Evolutionary conservation across 1,140 invertebrate species (phyloP), one percentile per base, ranked within the genome.

Genomic region (Cecropterus lyciades): DNA sequence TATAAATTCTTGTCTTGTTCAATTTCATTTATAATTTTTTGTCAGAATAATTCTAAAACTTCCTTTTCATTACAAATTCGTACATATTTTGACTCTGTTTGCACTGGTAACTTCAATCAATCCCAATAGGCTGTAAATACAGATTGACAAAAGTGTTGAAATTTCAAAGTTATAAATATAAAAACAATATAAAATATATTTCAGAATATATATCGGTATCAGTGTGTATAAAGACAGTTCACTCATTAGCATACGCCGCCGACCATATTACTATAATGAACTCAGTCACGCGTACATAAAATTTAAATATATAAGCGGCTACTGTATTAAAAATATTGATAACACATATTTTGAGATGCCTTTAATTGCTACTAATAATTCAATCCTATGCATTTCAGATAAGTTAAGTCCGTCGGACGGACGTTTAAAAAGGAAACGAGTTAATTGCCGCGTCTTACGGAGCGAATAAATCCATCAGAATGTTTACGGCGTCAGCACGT

Each of bases 321-420:
- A 91, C 89, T 82, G 89, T 91, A 85, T 88, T 89, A 87, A 85
- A 80, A 87, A 88, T 87, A 89, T 89, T 89, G 88, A 91, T 91
- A 89, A 91, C 76, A 76, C 78, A 82, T 81, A 86, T 88, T 89
- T 88, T 82, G 81, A 73, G 84, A 86, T 79, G 77, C 84, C 77
- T 83, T 87, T 89, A 89, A 87, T 85, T 85, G 84, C 78, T 87
- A 85, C 85, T 87, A 89, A 87, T 91, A 89, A 89, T 87, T 87
- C 86, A 88, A 85, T 90, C 82, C 70, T 83, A 84, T 84, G 76
- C 77, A 73, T 85, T 79, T 78, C 78, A 76, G 87, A 88, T 88
- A 87, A 88, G 79, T 70, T 80, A 83, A 83, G 81, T 78, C 73
- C 65, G 77, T 71, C 75, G 75, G 77, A 67, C 72, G 68, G 76